Evolutionary conservation across 2,888 invertebrate species (phyloP).

Genomic region (Apodemia zela): DNA sequence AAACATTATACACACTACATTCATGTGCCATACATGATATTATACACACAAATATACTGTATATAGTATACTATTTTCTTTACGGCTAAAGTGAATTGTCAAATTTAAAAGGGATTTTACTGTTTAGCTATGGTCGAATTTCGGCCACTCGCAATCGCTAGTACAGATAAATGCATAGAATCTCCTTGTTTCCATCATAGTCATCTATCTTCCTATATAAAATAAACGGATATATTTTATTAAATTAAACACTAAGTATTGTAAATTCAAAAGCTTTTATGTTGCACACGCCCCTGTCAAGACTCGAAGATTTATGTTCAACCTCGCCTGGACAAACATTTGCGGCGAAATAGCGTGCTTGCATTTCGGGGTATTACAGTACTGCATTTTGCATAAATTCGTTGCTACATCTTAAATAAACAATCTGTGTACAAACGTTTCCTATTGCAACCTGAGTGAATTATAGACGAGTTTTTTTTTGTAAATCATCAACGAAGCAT

Average conservation of each 20-base stretch:
- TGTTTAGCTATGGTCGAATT: too few relatives aligned
- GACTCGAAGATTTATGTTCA: slow-evolving; percentile 5
- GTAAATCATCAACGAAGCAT: too few relatives aligned
- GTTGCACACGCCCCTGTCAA: neutral
- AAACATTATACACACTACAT: too few relatives aligned
- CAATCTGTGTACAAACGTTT: neutral
- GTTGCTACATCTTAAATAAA: slow-evolving; percentile 18
- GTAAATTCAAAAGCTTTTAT: slow-evolving; percentile 1
- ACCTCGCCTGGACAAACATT: neutral
- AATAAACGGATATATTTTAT: neutral
- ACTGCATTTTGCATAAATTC: slow-evolving; percentile 4
- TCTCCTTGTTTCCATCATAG: neutral
- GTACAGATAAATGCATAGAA: too few relatives aligned
- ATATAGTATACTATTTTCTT: too few relatives aligned
- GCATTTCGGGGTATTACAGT: slow-evolving; percentile 3
- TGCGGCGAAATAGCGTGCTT: neutral
- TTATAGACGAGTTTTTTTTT: too few relatives aligned
- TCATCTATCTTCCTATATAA: neutral
- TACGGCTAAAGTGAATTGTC: too few relatives aligned
- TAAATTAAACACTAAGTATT: neutral
- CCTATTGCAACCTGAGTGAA: neutral
- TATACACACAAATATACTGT: too few relatives aligned
- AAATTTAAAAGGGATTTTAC: too few relatives aligned
- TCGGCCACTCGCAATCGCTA: too few relatives aligned
- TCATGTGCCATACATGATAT: too few relatives aligned